These are phyloP conservation scores for Danio jaintianensis DNA, from an alignment of 2,797 vertebrate species.

Conservation along the genomic window DNA sequence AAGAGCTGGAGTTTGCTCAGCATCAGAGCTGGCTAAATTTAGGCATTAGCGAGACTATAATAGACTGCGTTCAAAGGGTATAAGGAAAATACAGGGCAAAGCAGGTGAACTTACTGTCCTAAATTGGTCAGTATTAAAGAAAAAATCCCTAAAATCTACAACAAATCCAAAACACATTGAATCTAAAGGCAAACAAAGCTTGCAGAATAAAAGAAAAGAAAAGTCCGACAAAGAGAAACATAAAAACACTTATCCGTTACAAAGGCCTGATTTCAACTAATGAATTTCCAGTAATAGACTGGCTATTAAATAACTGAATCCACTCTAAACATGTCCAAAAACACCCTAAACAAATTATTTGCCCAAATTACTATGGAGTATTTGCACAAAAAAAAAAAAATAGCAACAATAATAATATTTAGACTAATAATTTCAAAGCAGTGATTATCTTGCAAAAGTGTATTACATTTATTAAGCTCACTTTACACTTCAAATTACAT, in stretches of 20 bases:
- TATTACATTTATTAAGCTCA: background rate
- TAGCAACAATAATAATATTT: too few species aligned
- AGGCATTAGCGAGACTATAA: slow-evolving; percentile 10
- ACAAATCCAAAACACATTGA: background rate
- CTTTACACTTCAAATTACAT: background rate
- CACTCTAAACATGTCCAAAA: background rate
- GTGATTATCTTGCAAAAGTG: too few species aligned
- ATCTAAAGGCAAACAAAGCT: background rate
- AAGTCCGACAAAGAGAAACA: background rate
- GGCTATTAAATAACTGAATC: background rate
- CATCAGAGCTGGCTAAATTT: slow-evolving; percentile 30
- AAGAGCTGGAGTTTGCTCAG: slow-evolving; percentile 29
- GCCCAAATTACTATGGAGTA: background rate
- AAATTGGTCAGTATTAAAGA: background rate
- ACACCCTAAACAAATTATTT: background rate
- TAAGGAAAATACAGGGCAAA: slow-evolving; percentile 13
- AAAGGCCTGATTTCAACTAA: background rate
- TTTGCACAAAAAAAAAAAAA: too few species aligned
- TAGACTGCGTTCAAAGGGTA: background rate
- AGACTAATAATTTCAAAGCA: too few species aligned
- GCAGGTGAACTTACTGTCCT: slow-evolving; percentile 6
- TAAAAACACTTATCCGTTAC: background rate
- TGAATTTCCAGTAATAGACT: background rate
- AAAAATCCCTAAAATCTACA: background rate
- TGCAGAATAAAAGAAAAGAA: background rate